Evolutionary conservation across 2,888 invertebrate species (phyloP).

Genomic region (Erynnis tages): DNA sequence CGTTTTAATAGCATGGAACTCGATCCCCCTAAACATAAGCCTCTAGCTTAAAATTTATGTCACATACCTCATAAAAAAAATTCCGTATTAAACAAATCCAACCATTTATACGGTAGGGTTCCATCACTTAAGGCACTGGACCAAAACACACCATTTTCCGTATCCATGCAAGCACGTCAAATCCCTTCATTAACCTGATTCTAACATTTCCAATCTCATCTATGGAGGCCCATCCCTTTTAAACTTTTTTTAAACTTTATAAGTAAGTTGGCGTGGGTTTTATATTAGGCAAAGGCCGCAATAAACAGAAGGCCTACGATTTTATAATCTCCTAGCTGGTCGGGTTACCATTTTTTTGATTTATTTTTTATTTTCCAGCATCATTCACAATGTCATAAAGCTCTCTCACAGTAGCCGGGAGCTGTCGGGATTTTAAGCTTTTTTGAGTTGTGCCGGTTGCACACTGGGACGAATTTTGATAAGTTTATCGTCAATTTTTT

Average conservation of each 20-base stretch:
- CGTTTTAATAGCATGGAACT: too few species aligned
- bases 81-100: too few species aligned
- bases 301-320: constrained; percentile 25
- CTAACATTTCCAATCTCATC: not conserved
- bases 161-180: not conserved
- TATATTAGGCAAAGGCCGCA: constrained; percentile 3
- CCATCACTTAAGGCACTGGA: too few species aligned
- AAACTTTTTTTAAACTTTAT: not conserved
- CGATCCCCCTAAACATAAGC: too few species aligned
- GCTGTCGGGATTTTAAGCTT: constrained; percentile 43
- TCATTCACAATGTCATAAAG: constrained; percentile 43
- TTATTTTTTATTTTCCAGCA: constrained; percentile 14
- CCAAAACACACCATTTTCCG: not conserved
- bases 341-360: constrained; percentile 14
- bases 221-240: constrained; percentile 2
- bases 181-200: constrained; percentile 2
- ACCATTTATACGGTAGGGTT: too few species aligned
- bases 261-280: constrained; percentile 13
- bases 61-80: too few species aligned
- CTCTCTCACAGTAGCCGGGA: constrained; percentile 51
- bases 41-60: too few species aligned
- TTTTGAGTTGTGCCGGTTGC: constrained; percentile 33
- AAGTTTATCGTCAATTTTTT: too few species aligned
- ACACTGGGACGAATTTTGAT: constrained; percentile 33
- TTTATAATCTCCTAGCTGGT: constrained; percentile 24